A percentile compares a stretch with the other conserved stretches of the same genome.
These are phyloP conservation scores for Apeltes quadracus DNA, from an alignment of 2,113 vertebrate species.

Conservation along the genomic window DNA sequence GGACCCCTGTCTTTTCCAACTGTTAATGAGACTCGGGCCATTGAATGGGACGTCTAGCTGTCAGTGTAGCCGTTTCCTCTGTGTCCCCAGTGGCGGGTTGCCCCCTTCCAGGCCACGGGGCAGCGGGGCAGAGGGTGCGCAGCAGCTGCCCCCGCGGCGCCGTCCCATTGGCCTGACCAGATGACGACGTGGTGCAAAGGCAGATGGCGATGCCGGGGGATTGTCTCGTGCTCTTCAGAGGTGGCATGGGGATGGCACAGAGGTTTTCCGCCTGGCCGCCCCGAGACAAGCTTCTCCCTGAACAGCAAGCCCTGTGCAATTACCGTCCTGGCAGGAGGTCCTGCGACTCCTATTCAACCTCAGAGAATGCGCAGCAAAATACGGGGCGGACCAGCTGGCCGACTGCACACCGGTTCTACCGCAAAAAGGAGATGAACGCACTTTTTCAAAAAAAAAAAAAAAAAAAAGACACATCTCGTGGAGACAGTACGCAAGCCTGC, in stretches of 20 bases:
- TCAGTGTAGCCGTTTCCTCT: conserved; percentile 83
- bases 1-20: conserved; percentile 67
- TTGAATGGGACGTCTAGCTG: conserved; percentile 79
- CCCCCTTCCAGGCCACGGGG: conserved; percentile 69
- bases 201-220: conserved; percentile 93
- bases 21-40: conserved; percentile 81
- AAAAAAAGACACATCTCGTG: conserved; percentile 66
- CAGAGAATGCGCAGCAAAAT: conserved; percentile 93
- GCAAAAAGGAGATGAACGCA: conserved; percentile 79
- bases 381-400: conserved; percentile 97
- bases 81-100: conserved; percentile 80
- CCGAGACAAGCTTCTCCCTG: conserved; percentile 92
- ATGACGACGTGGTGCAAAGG: conserved; percentile 90
- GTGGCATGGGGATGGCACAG: conserved; percentile 98
- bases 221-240: conserved; percentile 89
- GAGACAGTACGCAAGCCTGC: conserved; percentile 49
- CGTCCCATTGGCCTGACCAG: conserved; percentile 89
- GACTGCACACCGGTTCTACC: conserved; percentile 90
- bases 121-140: conserved; percentile 84
- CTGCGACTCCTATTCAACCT: conserved; percentile 89
- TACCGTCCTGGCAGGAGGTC: conserved; percentile 95
- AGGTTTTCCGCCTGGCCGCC: conserved; percentile 96
- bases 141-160: conserved; percentile 82
- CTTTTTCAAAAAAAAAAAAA: conserved; percentile 67
- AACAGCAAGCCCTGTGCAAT: conserved; percentile 94